Evolutionary conservation across 2,797 vertebrate genomes (phyloP).

Genomic region (Falco rusticolus): DNA sequence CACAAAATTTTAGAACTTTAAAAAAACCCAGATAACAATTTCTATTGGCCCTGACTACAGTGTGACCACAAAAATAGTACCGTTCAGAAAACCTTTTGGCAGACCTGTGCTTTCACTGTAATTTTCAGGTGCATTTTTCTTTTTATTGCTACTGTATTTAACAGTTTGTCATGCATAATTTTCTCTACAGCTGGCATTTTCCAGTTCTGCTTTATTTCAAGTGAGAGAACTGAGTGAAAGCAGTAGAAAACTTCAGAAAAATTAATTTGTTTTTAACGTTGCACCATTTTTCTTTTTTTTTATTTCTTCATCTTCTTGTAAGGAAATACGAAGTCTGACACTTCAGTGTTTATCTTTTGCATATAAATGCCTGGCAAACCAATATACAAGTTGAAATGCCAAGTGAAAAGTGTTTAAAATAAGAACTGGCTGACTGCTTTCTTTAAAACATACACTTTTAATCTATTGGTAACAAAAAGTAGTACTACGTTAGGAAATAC

Average conservation of each 20-base stretch:
- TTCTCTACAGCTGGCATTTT: constrained; percentile 28
- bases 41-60: neutral
- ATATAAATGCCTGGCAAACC: constrained; percentile 11
- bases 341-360: neutral
- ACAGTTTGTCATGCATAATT: neutral
- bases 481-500: neutral
- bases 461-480: neutral
- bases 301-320: neutral
- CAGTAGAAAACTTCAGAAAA: constrained; percentile 20
- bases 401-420: constrained; percentile 33
- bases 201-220: constrained; percentile 42
- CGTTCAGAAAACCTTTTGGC: neutral
- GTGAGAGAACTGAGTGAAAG: neutral
- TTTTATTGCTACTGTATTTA: constrained; percentile 39
- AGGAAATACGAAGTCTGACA: neutral
- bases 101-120: neutral
- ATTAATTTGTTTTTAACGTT: neutral
- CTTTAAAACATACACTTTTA: neutral
- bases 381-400: constrained; percentile 17
- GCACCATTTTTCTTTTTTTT: neutral
- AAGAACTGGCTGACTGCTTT: constrained; percentile 7
- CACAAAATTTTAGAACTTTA: neutral
- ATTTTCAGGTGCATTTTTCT: constrained; percentile 24
- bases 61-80: neutral
- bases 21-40: neutral